Evolutionary conservation across 2,888 invertebrate genomes (phyloP).

Genomic region (Pseudococcus longispinus): DNA sequence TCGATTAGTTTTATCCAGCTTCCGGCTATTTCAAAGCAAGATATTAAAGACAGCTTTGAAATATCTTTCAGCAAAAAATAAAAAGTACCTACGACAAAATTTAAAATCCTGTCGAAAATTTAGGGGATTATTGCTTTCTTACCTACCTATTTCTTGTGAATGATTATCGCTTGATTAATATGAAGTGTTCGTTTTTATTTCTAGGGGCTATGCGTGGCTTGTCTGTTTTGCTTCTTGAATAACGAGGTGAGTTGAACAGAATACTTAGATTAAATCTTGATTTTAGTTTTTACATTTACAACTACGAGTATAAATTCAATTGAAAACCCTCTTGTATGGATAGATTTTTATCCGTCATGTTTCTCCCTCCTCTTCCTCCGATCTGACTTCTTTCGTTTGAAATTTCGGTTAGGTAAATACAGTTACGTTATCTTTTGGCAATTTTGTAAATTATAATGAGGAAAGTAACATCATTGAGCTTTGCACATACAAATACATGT

Average conservation of each 20-base stretch:
- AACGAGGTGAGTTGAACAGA: slow-evolving; percentile 76
- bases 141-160: too few species aligned
- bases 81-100: too few species aligned
- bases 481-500: too few species aligned
- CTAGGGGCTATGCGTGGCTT: slow-evolving; percentile 90
- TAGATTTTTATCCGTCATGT: neutral
- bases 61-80: too few species aligned
- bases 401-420: neutral
- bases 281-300: neutral
- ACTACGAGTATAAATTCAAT: neutral
- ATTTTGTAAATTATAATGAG: neutral
- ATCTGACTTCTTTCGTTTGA: neutral
- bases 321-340: neutral
- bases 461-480: neutral
- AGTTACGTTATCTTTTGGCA: neutral
- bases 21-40: too few species aligned
- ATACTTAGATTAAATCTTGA: neutral
- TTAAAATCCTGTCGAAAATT: too few species aligned
- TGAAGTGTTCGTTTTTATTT: too few species aligned
- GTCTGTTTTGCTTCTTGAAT: slow-evolving; percentile 92
- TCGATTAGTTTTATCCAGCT: too few species aligned
- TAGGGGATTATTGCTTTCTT: too few species aligned
- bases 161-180: too few species aligned
- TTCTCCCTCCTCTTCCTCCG: neutral
- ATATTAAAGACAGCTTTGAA: too few species aligned